A percentile compares a stretch with the other conserved stretches of the same genome.
Evolutionary conservation across 2,113 vertebrate species (phyloP).

Genomic region (Zosterops lateralis): DNA sequence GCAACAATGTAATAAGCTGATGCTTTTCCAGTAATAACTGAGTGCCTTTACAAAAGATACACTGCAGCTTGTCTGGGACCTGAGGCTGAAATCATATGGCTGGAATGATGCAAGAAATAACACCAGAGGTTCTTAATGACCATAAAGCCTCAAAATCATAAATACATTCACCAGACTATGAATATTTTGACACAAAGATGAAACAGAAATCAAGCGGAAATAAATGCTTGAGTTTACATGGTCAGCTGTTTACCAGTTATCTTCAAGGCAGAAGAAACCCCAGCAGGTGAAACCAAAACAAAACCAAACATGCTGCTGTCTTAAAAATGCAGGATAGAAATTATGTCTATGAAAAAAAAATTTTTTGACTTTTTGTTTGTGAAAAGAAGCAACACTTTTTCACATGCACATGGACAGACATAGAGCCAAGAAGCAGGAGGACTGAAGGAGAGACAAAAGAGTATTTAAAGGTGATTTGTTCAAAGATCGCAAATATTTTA

Average conservation of each 20-base stretch:
- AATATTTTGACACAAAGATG: constrained; percentile 7
- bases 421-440: not conserved
- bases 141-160: not conserved
- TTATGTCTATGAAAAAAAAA: not conserved
- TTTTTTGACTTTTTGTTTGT: not conserved
- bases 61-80: not conserved
- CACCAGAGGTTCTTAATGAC: not conserved
- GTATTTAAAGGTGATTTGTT: not conserved
- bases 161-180: not conserved
- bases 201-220: not conserved
- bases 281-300: not conserved
- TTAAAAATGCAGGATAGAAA: not conserved
- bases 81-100: not conserved
- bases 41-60: not conserved
- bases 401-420: not conserved
- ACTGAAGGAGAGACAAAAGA: not conserved
- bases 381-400: not conserved
- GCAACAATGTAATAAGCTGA: not conserved
- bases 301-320: not conserved
- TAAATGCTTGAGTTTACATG: not conserved
- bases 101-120: not conserved
- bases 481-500: not conserved
- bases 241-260: not conserved
- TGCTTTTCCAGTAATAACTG: not conserved
- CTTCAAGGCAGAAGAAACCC: not conserved